Conservation (phyloP, 2,113 vertebrate species). For the Ophthalmolycus amberensis region DNA sequence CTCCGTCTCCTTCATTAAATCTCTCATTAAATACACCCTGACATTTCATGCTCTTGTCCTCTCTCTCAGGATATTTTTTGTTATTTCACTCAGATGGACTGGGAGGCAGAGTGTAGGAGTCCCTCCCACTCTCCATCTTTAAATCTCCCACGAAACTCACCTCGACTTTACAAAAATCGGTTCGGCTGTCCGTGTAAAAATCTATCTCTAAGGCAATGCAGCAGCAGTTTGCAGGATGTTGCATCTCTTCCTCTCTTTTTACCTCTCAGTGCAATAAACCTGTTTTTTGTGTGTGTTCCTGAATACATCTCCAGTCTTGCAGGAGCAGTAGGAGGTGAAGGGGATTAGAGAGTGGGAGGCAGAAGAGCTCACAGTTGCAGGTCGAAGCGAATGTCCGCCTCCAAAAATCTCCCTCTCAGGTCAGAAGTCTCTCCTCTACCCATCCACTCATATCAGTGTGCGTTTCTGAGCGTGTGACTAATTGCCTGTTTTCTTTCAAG, state of each 20-base stretch:
- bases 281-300: background rate
- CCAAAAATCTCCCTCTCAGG: conserved; percentile 39
- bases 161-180: conserved; percentile 23
- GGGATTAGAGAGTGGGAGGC: conserved; percentile 56
- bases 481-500: conserved; percentile 17
- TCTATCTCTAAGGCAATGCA: background rate
- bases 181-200: background rate
- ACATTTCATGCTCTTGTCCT: conserved; percentile 39
- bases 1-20: conserved; percentile 44
- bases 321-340: conserved; percentile 41
- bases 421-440: conserved; percentile 36
- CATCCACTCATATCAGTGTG: background rate
- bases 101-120: conserved; percentile 66
- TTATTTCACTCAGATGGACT: conserved; percentile 34
- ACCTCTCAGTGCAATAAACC: background rate
- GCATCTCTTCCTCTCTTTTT: background rate
- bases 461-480: conserved; percentile 5
- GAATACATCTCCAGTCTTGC: background rate
- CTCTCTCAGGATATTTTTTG: background rate
- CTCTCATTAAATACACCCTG: conserved; percentile 38
- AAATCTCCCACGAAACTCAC: conserved; percentile 47
- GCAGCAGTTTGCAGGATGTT: too few relatives aligned
- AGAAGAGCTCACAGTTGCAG: conserved; percentile 28
- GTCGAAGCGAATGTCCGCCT: conserved; percentile 42
- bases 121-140: conserved; percentile 65